Conservation (phyloP, 2,888 invertebrate genomes). For the Drosophila lacicola region DNA sequence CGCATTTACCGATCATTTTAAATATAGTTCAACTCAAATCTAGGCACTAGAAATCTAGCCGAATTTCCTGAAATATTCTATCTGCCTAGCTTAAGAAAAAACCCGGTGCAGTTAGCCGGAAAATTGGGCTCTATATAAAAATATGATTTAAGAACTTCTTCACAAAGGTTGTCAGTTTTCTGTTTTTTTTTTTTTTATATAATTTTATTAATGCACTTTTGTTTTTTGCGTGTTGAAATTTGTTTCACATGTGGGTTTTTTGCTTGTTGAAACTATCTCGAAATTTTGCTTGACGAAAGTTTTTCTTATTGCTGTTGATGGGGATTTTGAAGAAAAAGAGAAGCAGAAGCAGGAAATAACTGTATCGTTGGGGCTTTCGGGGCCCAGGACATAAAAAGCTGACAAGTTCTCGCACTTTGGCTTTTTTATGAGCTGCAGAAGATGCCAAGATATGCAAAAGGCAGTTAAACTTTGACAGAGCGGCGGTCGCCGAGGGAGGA, state of each 20-base stretch:
- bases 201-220: no score
- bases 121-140: no score
- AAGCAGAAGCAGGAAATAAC: background rate
- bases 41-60: no score
- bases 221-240: background rate
- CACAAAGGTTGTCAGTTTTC: no score
- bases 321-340: slow-evolving; percentile 4
- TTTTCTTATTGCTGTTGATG: slow-evolving; percentile 4
- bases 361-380: background rate
- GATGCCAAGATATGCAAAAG: slow-evolving; percentile 33
- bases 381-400: slow-evolving; percentile 36
- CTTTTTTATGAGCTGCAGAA: slow-evolving; percentile 56
- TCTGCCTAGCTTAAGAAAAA: no score
- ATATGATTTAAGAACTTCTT: no score
- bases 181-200: no score
- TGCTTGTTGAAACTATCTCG: slow-evolving; percentile 4
- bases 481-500: background rate
- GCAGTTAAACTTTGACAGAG: slow-evolving; percentile 38
- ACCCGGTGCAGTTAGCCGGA: no score
- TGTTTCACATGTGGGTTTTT: background rate
- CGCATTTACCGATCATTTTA: no score
- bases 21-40: no score
- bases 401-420: slow-evolving; percentile 48
- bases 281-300: slow-evolving; percentile 4
- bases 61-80: no score